phyloP scores from a whole-genome alignment of 1,140 invertebrate genomes.

The Carposina sasakii region DNA sequence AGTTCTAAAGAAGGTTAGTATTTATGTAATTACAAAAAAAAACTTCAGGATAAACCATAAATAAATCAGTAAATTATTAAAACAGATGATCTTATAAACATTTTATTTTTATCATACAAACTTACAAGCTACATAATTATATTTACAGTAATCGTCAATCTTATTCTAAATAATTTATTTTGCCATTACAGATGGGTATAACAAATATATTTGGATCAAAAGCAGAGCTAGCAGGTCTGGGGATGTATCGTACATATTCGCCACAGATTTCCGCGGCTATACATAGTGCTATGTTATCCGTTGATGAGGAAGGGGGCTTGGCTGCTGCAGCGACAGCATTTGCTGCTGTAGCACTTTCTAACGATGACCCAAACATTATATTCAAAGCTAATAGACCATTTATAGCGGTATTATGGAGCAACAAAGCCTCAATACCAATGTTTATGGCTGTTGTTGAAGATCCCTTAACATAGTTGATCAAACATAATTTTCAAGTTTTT shows the following conservation, averaged over 20 bases:
- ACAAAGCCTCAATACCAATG: slow-evolving; percentile 43
- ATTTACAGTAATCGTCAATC: not conserved
- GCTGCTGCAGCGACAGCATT: slow-evolving; percentile 79
- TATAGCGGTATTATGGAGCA: slow-evolving; percentile 65
- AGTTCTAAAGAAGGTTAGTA: slow-evolving; percentile 71
- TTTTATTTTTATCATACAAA: not conserved
- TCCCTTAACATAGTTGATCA: slow-evolving; percentile 35
- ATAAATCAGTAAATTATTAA: not conserved
- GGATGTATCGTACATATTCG: slow-evolving; percentile 38
- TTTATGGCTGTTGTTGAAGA: slow-evolving; percentile 64
- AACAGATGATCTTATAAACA: not conserved
- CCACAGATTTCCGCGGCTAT: slow-evolving; percentile 74
- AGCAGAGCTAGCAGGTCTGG: slow-evolving; percentile 72
- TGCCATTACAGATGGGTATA: slow-evolving; percentile 76
- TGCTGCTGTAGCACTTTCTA: slow-evolving; percentile 75
- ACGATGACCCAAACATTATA: slow-evolving; percentile 50
- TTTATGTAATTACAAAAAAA: not conserved
- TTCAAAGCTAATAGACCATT: slow-evolving; percentile 81
- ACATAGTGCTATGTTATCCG: slow-evolving; percentile 80
- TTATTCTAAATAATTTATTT: too few relatives aligned
- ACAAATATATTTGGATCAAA: slow-evolving; percentile 73
- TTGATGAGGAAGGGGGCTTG: slow-evolving; percentile 81
- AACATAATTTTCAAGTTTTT: not conserved
- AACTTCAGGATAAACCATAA: not conserved
- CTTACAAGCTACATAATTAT: not conserved